Conservation (phyloP, 2,113 vertebrate species). For the Boulengeromyrus knoepffleri region DNA sequence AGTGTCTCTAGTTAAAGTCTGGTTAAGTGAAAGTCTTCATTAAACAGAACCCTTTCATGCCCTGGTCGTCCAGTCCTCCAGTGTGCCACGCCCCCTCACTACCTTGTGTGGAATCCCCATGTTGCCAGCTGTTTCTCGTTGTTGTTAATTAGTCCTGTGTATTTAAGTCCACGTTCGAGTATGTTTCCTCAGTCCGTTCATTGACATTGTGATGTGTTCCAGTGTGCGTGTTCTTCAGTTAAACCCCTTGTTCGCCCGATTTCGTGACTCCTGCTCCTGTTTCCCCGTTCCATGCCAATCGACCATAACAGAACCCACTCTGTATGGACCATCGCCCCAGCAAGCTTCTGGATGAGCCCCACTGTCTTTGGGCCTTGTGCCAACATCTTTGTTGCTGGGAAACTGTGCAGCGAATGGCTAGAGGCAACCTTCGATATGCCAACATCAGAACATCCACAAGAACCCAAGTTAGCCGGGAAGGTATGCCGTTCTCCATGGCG, state of each 20-base stretch:
- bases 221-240: too few relatives aligned
- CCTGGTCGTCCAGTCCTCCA: too few relatives aligned
- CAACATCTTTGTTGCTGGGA: conserved; percentile 45
- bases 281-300: too few relatives aligned
- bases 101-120: too few relatives aligned
- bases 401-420: conserved; percentile 20
- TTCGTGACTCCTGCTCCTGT: too few relatives aligned
- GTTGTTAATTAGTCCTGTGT: too few relatives aligned
- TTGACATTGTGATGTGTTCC: too few relatives aligned
- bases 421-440: conserved; percentile 6
- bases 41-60: background rate
- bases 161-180: too few relatives aligned
- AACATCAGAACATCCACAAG: background rate
- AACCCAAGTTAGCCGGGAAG: background rate
- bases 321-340: conserved; percentile 9
- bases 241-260: too few relatives aligned
- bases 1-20: background rate
- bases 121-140: too few relatives aligned
- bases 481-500: conserved; percentile 7
- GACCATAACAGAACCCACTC: background rate
- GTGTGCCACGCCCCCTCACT: too few relatives aligned
- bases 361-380: conserved; percentile 38
- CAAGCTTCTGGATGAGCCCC: conserved; percentile 26
- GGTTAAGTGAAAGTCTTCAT: background rate
- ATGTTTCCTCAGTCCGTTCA: too few relatives aligned